Conservation (phyloP, 2,888 invertebrate species). For the Orthosia gracilis region DNA sequence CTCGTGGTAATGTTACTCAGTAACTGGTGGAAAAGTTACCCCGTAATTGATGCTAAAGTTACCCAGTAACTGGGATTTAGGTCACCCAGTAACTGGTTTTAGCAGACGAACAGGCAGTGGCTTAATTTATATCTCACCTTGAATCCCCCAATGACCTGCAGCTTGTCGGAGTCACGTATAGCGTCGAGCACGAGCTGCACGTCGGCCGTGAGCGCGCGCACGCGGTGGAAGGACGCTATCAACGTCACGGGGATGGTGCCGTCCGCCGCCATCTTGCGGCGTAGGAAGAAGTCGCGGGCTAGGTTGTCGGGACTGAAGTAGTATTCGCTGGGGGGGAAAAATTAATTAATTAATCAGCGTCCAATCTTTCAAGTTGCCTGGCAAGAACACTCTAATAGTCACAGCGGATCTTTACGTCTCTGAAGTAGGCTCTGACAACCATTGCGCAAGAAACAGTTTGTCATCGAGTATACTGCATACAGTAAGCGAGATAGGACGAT, state of each 20-base stretch:
- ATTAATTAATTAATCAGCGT: no score
- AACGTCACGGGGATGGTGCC: constrained; percentile 98
- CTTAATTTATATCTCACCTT: constrained; percentile 89
- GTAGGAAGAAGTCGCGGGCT: constrained; percentile 98
- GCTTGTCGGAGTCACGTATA: constrained; percentile 95
- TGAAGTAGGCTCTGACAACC: no score
- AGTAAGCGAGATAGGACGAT: no score
- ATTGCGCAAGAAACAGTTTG: no score
- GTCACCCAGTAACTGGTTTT: neutral
- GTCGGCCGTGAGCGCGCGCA: constrained; percentile 96
- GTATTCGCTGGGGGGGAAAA: constrained; percentile 96
- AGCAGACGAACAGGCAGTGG: no score
- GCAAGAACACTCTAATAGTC: no score
- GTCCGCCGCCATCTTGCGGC: constrained; percentile 98
- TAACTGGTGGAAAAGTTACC: neutral
- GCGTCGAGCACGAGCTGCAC: constrained; percentile 96
- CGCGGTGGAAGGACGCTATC: constrained; percentile 99
- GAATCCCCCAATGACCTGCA: constrained; percentile 95
- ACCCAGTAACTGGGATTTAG: neutral
- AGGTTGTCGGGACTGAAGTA: constrained; percentile 99
- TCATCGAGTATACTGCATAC: no score
- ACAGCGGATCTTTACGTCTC: no score
- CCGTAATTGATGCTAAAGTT: neutral
- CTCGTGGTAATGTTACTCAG: neutral
- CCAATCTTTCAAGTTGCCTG: no score